A percentile compares a stretch with the other conserved stretches of the same genome.
Evolutionary conservation across 2,113 vertebrate genomes (phyloP).

Genomic region (Cyanoderma ruficeps): DNA sequence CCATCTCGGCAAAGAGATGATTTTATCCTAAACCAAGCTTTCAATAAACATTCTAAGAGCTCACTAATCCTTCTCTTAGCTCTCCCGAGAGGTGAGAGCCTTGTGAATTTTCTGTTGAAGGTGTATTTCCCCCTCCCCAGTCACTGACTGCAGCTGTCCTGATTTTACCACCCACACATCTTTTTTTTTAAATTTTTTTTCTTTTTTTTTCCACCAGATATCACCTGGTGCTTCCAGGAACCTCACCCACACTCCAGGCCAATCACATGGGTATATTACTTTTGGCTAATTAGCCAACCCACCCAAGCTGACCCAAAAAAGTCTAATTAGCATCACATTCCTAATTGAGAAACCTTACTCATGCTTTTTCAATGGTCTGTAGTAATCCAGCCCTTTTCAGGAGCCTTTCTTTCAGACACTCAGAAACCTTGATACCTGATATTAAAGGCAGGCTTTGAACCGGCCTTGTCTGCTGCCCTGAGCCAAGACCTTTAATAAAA

Average conservation of each 20-base stretch:
- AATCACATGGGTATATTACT: constrained; percentile 49
- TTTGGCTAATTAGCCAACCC: constrained; percentile 62
- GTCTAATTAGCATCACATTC: constrained; percentile 36
- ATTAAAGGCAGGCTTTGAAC: constrained; percentile 51
- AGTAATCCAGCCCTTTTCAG: not conserved
- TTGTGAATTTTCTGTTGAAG: not conserved
- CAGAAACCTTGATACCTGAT: constrained; percentile 21
- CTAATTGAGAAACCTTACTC: constrained; percentile 54
- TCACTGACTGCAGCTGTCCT: constrained; percentile 51
- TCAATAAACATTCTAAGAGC: not conserved
- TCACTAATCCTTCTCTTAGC: not conserved
- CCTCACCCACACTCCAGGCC: constrained; percentile 66
- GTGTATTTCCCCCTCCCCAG: not conserved
- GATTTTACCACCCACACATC: constrained; percentile 59
- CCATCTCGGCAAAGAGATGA: constrained; percentile 11
- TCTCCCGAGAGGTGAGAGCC: not conserved
- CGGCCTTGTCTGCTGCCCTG: constrained; percentile 16
- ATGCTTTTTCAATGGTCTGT: constrained; percentile 40
- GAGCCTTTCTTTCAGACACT: constrained; percentile 14
- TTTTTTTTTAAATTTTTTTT: not conserved
- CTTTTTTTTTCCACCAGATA: not conserved
- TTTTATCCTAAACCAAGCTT: constrained; percentile 29
- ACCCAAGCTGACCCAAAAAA: constrained; percentile 62
- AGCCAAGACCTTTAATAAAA: constrained; percentile 57
- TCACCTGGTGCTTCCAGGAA: constrained; percentile 56